These are phyloP conservation scores for Ceuthmochares aereus DNA, from an alignment of 2,113 vertebrate species.

Conservation along the genomic window DNA sequence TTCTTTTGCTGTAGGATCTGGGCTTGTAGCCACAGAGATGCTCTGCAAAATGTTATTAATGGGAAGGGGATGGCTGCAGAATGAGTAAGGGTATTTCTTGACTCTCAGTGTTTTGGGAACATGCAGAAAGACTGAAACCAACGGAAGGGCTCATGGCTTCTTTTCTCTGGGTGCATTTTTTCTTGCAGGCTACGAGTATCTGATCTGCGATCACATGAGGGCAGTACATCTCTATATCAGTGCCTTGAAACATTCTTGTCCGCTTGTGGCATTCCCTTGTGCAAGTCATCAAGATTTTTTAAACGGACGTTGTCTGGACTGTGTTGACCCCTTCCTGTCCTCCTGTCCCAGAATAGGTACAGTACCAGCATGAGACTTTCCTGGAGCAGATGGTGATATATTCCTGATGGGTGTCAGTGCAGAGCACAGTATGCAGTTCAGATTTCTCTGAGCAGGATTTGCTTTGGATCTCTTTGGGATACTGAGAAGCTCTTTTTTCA, in stretches of 20 bases:
- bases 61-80: background rate
- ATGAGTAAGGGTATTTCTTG: background rate
- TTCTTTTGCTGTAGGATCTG: background rate
- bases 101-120: background rate
- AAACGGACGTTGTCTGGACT: slow-evolving; percentile 83
- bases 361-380: background rate
- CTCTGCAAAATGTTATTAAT: background rate
- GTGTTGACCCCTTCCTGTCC: slow-evolving; percentile 74
- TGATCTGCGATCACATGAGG: slow-evolving; percentile 98
- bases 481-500: background rate
- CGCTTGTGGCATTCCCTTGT: slow-evolving; percentile 86
- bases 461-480: background rate
- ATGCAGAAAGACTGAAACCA: background rate
- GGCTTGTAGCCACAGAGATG: background rate
- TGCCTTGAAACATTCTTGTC: slow-evolving; percentile 83
- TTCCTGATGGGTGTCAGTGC: background rate
- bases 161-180: background rate
- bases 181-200: slow-evolving; percentile 85
- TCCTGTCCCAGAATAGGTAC: slow-evolving; percentile 91
- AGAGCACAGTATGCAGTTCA: background rate
- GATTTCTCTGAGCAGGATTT: background rate
- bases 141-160: background rate
- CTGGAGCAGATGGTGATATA: background rate
- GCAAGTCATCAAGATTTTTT: slow-evolving; percentile 84
- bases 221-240: slow-evolving; percentile 91